These are phyloP conservation scores for Acridotheres tristis DNA, from an alignment of 2,797 vertebrate species.

Conservation along the genomic window DNA sequence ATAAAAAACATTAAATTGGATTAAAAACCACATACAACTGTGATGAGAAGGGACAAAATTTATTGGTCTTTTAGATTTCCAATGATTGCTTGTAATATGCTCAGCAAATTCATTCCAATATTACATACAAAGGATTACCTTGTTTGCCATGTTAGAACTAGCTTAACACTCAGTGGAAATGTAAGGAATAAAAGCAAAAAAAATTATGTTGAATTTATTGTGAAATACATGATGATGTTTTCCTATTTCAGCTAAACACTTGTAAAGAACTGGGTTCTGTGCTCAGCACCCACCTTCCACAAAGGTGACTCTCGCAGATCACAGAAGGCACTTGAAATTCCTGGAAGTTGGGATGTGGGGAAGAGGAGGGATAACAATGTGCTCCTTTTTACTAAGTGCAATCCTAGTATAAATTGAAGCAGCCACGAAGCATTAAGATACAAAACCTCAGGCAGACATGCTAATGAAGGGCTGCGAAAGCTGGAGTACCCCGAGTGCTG, in stretches of 20 bases:
- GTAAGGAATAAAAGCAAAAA: constrained; percentile 30
- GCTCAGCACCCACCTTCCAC: not conserved
- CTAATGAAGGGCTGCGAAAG: constrained; percentile 26
- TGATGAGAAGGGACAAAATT: constrained; percentile 1
- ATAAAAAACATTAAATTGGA: not conserved
- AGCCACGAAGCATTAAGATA: constrained; percentile 7
- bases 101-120: not conserved
- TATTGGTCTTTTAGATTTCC: constrained; percentile 62
- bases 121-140: constrained; percentile 12
- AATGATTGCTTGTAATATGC: not conserved
- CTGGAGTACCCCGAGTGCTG: not conserved
- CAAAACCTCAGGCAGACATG: not conserved
- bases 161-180: constrained; percentile 28
- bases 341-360: not conserved
- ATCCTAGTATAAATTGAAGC: not conserved
- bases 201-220: not conserved
- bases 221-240: not conserved
- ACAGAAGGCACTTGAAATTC: constrained; percentile 59
- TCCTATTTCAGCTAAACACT: not conserved
- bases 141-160: constrained; percentile 32
- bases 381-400: not conserved
- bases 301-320: not conserved
- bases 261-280: not conserved
- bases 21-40: not conserved
- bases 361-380: not conserved